Evolutionary conservation across 2,113 vertebrate species (phyloP).

Genomic region (Copsychus sechellarum): DNA sequence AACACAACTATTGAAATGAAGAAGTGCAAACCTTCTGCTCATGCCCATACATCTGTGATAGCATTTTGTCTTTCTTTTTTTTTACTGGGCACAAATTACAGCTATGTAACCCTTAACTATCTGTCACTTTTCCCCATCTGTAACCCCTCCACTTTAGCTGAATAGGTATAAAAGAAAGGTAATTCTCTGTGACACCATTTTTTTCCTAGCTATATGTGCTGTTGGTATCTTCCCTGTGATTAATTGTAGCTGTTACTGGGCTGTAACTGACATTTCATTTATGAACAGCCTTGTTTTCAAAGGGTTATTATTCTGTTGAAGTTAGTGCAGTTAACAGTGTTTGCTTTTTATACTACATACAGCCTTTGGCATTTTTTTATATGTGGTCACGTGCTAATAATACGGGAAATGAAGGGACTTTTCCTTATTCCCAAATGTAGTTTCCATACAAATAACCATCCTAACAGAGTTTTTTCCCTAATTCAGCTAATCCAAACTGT

Average conservation of each 20-base stretch:
- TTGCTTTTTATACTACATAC: background rate
- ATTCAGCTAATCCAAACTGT: background rate
- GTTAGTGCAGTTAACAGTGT: background rate
- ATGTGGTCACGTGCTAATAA: background rate
- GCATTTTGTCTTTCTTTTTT: background rate
- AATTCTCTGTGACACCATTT: background rate
- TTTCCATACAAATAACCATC: background rate
- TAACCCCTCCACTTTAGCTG: background rate
- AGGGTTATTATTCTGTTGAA: background rate
- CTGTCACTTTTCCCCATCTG: accelerated
- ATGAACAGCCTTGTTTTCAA: background rate
- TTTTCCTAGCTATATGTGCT: background rate
- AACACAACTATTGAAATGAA: background rate
- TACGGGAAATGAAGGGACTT: background rate
- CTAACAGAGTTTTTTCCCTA: background rate
- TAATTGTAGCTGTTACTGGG: background rate
- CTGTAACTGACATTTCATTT: background rate
- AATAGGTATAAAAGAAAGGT: background rate
- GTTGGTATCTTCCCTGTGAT: background rate
- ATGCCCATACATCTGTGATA: background rate
- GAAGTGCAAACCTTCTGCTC: background rate
- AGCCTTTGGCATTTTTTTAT: background rate
- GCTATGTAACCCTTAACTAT: background rate
- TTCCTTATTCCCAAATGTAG: background rate
- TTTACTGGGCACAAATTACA: background rate